Evolutionary conservation across 1,140 invertebrate species (phyloP).

Genomic region (Brachystomella parvula): DNA sequence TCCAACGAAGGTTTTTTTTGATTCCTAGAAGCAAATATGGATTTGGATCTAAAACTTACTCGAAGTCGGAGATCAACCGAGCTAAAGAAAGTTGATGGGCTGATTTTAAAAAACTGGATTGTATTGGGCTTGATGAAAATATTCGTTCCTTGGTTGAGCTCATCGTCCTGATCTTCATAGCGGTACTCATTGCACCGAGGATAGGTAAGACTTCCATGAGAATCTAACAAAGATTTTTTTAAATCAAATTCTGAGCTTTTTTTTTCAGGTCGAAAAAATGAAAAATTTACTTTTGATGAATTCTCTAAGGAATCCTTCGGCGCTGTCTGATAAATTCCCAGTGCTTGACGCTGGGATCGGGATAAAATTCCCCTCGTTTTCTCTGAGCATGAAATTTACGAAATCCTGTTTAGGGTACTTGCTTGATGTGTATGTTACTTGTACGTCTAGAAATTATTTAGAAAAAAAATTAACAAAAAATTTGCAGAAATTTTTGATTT

Average conservation of each 20-base stretch:
- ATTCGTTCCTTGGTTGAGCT: conserved; percentile 7
- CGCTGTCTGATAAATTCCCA: conserved; percentile 20
- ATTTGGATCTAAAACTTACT: conserved; percentile 21
- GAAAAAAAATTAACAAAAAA: not conserved
- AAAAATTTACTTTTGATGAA: conserved; percentile 25
- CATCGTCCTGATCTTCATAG: conserved; percentile 16
- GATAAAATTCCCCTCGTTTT: conserved; percentile 15
- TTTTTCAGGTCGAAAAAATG: not conserved
- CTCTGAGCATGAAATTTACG: conserved; percentile 5
- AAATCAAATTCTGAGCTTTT: not conserved
- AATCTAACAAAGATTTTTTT: conserved; percentile 12
- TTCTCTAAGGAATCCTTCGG: conserved; percentile 14
- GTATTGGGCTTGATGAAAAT: conserved; percentile 21
- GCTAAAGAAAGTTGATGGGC: conserved; percentile 34
- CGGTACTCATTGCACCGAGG: conserved; percentile 19
- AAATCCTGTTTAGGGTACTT: conserved; percentile 21
- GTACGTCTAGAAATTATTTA: conserved; percentile 24
- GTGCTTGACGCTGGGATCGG: conserved; percentile 1
- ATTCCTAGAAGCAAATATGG: not conserved
- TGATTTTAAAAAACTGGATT: conserved; percentile 32
- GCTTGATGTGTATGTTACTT: conserved; percentile 24
- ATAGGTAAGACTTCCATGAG: conserved; percentile 26
- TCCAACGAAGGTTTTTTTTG: not conserved
- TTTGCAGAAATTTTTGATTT: not conserved
- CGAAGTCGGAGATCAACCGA: conserved; percentile 24